Conservation (phyloP, 2,113 vertebrate genomes). For the Urocitellus parryii region DNA sequence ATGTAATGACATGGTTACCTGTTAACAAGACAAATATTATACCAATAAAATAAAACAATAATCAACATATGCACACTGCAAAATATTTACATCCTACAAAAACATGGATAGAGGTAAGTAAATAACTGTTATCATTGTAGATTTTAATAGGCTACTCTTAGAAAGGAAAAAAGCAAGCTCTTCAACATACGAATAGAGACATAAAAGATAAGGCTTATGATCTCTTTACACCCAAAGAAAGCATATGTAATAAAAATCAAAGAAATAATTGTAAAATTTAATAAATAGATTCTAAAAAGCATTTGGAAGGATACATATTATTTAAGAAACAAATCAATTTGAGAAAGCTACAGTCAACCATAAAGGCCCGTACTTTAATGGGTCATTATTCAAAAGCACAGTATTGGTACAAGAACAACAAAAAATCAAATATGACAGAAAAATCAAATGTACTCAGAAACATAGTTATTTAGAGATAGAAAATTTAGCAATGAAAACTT, state of each 20-base stretch:
- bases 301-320: not conserved
- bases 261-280: not conserved
- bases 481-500: not conserved
- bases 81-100: not conserved
- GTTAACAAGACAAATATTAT: not conserved
- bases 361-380: not conserved
- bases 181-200: not conserved
- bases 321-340: not conserved
- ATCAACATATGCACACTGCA: not conserved
- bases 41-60: not conserved
- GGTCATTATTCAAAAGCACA: not conserved
- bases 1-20: no score
- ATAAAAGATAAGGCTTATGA: not conserved
- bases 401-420: not conserved
- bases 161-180: not conserved
- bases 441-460: not conserved
- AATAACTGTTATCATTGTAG: not conserved
- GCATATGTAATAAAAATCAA: not conserved
- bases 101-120: not conserved
- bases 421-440: not conserved
- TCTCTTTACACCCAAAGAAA: not conserved
- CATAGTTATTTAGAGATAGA: not conserved
- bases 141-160: conserved; percentile 21
- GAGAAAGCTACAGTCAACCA: not conserved
- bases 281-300: not conserved